A percentile compares a stretch with the other conserved stretches of the same genome.
phyloP scores from a whole-genome alignment of 2,888 invertebrate species.

The Apoda limacodes region DNA sequence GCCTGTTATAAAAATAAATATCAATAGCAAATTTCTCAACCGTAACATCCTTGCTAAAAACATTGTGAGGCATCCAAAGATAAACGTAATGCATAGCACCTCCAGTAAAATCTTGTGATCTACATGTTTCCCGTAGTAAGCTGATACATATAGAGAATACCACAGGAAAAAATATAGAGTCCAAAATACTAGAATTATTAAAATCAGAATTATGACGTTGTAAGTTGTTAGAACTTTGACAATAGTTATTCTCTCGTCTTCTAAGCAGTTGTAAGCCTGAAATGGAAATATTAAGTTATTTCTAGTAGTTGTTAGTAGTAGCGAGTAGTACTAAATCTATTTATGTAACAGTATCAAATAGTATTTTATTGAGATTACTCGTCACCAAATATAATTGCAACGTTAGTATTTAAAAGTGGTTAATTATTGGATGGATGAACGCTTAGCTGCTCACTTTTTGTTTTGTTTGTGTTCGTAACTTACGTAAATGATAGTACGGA shows the following conservation, averaged over 20 bases:
- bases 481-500: no score
- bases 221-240: constrained; percentile 35
- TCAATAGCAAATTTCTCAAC: constrained; percentile 32
- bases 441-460: no score
- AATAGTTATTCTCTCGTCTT: constrained; percentile 44
- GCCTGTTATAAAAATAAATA: constrained; percentile 37
- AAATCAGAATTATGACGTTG: constrained; percentile 36
- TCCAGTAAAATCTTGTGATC: constrained; percentile 23
- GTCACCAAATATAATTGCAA: no score
- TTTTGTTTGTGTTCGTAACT: no score
- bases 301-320: constrained; percentile 1
- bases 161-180: constrained; percentile 37
- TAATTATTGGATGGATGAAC: no score
- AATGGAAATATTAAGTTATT: constrained; percentile 22
- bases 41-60: constrained; percentile 31
- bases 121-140: constrained; percentile 28
- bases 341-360: neutral
- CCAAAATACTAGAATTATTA: constrained; percentile 35
- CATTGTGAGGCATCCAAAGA: constrained; percentile 33
- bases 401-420: no score
- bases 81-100: constrained; percentile 28
- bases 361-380: no score
- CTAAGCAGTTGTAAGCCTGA: constrained; percentile 50
- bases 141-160: constrained; percentile 39
- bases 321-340: neutral